Base-by-base conservation (phyloP, 2,888 invertebrate genomes). In the Cosmorhoe ocellata region DNA sequence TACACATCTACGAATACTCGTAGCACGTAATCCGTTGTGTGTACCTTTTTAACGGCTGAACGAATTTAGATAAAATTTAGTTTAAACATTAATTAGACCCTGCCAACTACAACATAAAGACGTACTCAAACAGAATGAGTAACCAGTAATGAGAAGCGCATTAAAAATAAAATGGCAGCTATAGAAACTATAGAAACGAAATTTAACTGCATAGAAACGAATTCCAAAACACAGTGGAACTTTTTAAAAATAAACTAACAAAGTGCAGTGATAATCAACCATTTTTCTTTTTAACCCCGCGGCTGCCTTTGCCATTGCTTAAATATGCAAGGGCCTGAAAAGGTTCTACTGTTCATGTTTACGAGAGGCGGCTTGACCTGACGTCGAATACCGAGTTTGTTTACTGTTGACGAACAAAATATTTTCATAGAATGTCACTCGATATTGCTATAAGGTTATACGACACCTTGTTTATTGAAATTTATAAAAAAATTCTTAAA, bases 271-370 rank as follows among this genome's bases (percentile, higher is more conserved):
- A 4, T 40, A 51, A 46, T 41, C 45, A 51, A 41, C 30, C 22
- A 41, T 34, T 41, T 51, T 45, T 36, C 28, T 18, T 4, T 37
- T 46, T 44, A 34, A 24, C 14, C 26, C 22, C 9, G 24, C 7
- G 24, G 24, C 26, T 14, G 12, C 38, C 40, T 34, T 31, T 30
- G 11, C 27, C 22, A 32, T 12, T 27, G 11, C 10, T 52, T 51
- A 47, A 51, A 46, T 43, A 52, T 52, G 46, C 42, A 52, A 38
- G 39, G 14, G 33, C 30, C 24, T 47, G 30, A 43, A 47, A 51
- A 47, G 38, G 51, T 38, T 45, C 37, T 11, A 28, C 41, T 46
- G 33, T 42, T 51, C 14, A 40, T 45, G 12, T 12, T 32, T 8
- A 13, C 3, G 24, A 34, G 26, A n/a, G 33, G 24, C 9, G 30